A percentile compares a stretch with the other conserved stretches of the same genome.
Evolutionary conservation across 2,888 invertebrate species (phyloP).

Genomic region (Andrena fulva): DNA sequence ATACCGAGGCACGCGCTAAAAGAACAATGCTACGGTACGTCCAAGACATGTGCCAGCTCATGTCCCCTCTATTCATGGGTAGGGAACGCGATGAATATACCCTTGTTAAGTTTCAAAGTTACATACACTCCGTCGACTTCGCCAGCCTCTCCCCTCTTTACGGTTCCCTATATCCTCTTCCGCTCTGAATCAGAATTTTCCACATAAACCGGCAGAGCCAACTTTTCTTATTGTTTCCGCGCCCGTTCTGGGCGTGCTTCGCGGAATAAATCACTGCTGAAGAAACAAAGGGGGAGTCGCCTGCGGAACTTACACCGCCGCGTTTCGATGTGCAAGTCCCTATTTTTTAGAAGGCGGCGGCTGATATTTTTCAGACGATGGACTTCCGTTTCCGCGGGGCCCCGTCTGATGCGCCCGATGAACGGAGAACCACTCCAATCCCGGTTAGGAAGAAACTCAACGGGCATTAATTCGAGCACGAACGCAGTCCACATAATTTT

Average conservation of each 20-base stretch:
- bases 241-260: constrained; percentile 38
- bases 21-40: constrained; percentile 57
- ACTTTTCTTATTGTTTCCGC: constrained; percentile 60
- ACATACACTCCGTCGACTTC: constrained; percentile 62
- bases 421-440: constrained; percentile 18
- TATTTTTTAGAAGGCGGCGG: not conserved
- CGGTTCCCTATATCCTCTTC: constrained; percentile 62
- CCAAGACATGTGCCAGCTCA: constrained; percentile 62
- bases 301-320: constrained; percentile 1
- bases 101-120: constrained; percentile 72
- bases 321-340: not conserved
- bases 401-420: not conserved
- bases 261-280: constrained; percentile 50
- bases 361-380: not conserved
- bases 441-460: constrained; percentile 39
- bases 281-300: constrained; percentile 28
- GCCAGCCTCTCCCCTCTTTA: constrained; percentile 45
- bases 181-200: constrained; percentile 65
- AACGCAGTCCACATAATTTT: constrained; percentile 24
- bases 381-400: too few species aligned
- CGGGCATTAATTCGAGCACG: constrained; percentile 30
- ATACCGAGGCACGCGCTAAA: constrained; percentile 55
- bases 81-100: constrained; percentile 67
- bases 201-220: constrained; percentile 54
- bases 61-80: constrained; percentile 63